Conservation (phyloP, 1,140 invertebrate genomes). For the Chrysoperla carnea region DNA sequence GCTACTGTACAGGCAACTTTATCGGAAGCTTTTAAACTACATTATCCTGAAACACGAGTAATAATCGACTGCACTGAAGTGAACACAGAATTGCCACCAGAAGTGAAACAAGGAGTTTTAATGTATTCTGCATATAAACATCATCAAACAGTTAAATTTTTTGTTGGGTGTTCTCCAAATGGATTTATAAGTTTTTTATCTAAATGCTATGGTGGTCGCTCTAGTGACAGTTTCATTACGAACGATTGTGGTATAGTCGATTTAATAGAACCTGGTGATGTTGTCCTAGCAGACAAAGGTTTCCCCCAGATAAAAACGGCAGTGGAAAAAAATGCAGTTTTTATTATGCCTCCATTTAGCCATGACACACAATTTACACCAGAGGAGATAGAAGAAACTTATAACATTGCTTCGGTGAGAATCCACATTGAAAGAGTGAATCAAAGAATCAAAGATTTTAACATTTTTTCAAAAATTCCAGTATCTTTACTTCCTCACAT, state of each 20-base stretch:
- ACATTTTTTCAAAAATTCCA: slow-evolving; percentile 10
- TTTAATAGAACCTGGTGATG: slow-evolving; percentile 15
- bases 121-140: slow-evolving; percentile 5
- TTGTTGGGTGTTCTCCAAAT: slow-evolving; percentile 5
- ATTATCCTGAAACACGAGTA: no score
- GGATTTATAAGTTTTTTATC: slow-evolving; percentile 9
- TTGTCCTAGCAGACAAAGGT: slow-evolving; percentile 18
- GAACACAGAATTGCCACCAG: slow-evolving; percentile 1
- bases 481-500: slow-evolving; percentile 3
- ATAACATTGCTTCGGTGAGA: slow-evolving; percentile 15
- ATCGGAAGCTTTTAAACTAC: no score
- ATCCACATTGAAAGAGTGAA: slow-evolving; percentile 16
- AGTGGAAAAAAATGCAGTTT: slow-evolving; percentile 7
- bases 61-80: no score
- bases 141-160: slow-evolving; percentile 6
- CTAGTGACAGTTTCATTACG: slow-evolving; percentile 11
- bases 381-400: slow-evolving; percentile 14
- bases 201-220: no score
- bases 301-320: slow-evolving; percentile 13
- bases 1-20: no score
- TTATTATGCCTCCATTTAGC: slow-evolving; percentile 16
- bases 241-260: slow-evolving; percentile 14
- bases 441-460: slow-evolving; percentile 13
- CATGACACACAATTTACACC: slow-evolving; percentile 9
- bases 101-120: slow-evolving; percentile 2